Percentiles rank a stretch among this genome's conserved stretches.
Evolutionary conservation across 1,140 invertebrate species (phyloP).

Genomic region (Diabrotica virgifera): DNA sequence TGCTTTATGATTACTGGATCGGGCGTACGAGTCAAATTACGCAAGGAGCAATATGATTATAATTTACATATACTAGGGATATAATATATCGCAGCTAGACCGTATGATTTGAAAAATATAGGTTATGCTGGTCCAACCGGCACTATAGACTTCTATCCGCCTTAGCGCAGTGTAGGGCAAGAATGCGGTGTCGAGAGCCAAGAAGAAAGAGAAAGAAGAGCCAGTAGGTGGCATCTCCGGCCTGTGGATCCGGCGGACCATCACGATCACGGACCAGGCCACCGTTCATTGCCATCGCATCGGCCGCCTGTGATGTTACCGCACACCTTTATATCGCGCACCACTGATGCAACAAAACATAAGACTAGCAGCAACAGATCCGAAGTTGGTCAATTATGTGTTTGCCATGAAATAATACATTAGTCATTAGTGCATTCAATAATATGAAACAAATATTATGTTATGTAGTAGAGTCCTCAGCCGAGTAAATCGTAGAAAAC

Average conservation of each 20-base stretch:
- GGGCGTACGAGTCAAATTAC: no score
- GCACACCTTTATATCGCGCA: conserved; percentile 26
- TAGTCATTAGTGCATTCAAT: no score
- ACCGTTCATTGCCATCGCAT: conserved; percentile 17
- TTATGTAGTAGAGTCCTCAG: no score
- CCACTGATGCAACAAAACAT: background rate
- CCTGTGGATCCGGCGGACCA: conserved; percentile 14
- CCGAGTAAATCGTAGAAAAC: no score
- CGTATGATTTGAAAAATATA: background rate
- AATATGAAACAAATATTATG: no score
- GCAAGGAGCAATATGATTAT: no score
- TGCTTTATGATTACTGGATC: no score
- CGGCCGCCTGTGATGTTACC: conserved; percentile 32
- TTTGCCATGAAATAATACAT: no score
- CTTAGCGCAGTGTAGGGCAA: conserved; percentile 1
- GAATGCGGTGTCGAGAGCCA: background rate
- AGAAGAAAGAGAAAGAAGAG: background rate
- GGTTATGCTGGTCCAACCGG: conserved; percentile 1
- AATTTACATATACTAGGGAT: no score
- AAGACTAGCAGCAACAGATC: background rate
- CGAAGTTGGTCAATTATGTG: background rate
- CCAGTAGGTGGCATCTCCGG: conserved; percentile 36
- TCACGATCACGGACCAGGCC: conserved; percentile 1
- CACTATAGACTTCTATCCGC: background rate
- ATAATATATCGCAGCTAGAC: no score